A percentile compares a stretch with the other conserved stretches of the same genome.
phyloP scores from a whole-genome alignment of 2,797 vertebrate genomes.

The Aeoliscus strigatus region DNA sequence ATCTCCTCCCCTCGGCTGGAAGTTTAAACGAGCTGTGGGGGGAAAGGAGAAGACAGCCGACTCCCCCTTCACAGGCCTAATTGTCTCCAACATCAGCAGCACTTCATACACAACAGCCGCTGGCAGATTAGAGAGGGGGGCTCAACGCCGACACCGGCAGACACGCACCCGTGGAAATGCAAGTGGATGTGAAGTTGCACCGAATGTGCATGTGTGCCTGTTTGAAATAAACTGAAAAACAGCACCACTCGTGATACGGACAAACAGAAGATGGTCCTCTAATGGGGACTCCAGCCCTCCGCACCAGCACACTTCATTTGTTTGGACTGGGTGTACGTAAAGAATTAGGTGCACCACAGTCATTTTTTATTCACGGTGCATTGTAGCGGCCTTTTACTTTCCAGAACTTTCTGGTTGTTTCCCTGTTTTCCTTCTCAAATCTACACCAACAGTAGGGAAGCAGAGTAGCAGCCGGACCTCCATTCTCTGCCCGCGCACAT shows the following conservation, averaged over 20 bases:
- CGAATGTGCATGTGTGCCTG: conserved; percentile 1
- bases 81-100: conserved; percentile 61
- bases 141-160: conserved; percentile 49
- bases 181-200: conserved; percentile 10
- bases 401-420: too few species aligned
- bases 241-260: conserved; percentile 8
- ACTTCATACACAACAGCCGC: conserved; percentile 67
- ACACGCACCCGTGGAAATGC: conserved; percentile 31
- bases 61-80: conserved; percentile 57
- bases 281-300: conserved; percentile 2
- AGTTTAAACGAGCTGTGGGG: conserved; percentile 68
- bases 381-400: too few species aligned
- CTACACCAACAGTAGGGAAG: too few species aligned
- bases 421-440: too few species aligned
- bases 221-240: conserved; percentile 12
- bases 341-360: conserved; percentile 5
- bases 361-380: too few species aligned
- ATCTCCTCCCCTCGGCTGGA: conserved; percentile 50
- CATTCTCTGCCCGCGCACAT: too few species aligned
- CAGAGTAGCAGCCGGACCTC: too few species aligned
- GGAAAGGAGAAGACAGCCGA: conserved; percentile 64
- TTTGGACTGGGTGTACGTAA: conserved; percentile 1
- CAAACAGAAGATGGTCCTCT: conserved; percentile 17
- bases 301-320: not conserved
- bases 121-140: conserved; percentile 60